A percentile compares a stretch with the other conserved stretches of the same genome.
phyloP scores from a whole-genome alignment of 2,797 vertebrate genomes.

The Bothrops alternatus region DNA sequence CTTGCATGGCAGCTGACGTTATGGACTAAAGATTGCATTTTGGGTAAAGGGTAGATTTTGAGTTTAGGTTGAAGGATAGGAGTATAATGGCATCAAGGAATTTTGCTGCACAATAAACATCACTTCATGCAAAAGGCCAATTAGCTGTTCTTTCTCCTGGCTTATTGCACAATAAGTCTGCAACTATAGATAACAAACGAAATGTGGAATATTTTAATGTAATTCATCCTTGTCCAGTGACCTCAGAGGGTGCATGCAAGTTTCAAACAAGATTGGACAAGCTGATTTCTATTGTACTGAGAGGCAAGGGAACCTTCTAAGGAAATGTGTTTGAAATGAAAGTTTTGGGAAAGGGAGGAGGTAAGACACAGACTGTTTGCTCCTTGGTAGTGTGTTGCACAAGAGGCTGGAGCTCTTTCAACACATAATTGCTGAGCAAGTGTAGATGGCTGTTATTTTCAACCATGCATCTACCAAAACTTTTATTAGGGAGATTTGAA shows the following conservation, averaged over 20 bases:
- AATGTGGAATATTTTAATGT: slow-evolving; percentile 28
- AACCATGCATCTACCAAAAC: background rate
- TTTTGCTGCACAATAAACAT: background rate
- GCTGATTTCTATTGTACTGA: background rate
- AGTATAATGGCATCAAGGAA: background rate
- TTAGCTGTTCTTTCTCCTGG: background rate
- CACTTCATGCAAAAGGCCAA: background rate
- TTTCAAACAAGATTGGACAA: slow-evolving; percentile 7
- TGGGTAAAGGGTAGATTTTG: background rate
- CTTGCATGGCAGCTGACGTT: background rate
- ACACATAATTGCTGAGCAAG: background rate
- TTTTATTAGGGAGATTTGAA: background rate
- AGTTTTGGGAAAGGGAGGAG: background rate
- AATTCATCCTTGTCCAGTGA: background rate
- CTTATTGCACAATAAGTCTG: background rate
- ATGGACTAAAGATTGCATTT: background rate
- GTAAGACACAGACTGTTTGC: background rate
- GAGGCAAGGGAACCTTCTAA: slow-evolving; percentile 8
- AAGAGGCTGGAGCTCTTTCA: background rate
- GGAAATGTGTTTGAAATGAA: slow-evolving; percentile 1
- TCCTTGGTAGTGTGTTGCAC: background rate
- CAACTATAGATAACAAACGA: slow-evolving; percentile 8
- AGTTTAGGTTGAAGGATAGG: background rate
- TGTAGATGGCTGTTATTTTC: background rate
- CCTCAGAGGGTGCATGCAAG: background rate